Evolutionary conservation across 2,113 vertebrate species (phyloP), one percentile per base, ranked within the genome.

Genomic region (Ptilonorhynchus violaceus): DNA sequence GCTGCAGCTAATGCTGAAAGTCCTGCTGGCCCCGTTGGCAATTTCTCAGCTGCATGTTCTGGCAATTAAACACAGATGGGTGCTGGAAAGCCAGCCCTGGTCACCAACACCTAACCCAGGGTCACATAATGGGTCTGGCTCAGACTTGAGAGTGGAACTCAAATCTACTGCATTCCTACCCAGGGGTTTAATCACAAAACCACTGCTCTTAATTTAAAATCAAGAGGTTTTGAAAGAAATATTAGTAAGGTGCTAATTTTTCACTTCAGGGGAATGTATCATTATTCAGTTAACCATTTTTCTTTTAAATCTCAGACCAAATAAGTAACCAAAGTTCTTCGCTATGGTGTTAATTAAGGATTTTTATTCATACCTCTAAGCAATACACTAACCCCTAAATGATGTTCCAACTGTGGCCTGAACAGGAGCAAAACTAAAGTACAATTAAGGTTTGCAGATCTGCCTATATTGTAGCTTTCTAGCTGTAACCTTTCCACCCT

Each of bases 211-310:
- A 94, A 96, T 95, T 85, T 85, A 62, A 94, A 97, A 95, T 88
- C 92, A 95, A 95, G 73, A 85, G 62, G 22, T 31, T 83, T 77
- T 83, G 74, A 94, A 82, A 83, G 46, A 93, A 88, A 77, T 93
- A 94, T 88, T 95, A 94, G 66, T 56, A 85, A 93, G 73, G 86
- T 91, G 55, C 20, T 94, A 88, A 93, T 95, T 97, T 93, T 86
- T 77, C 53, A 89, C 96, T 95, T 95, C 87, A 86, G 85, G 93
- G 85, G 15, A 91, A 73, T 14, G n/a, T 22, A 77, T 78, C n/a
- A 20, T 85, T 88, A 85, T 50, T 56, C 63, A 67, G 18, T 28
- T 89, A 76, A 37, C 7, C 18, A 55, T 12, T 13, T 60, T 70
- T 68, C n/a, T 52, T 72, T 79, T 27, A 22, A 12, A 35, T 66